A percentile compares a stretch with the other conserved stretches of the same genome.
Conservation (phyloP, 2,888 invertebrate genomes). For the Euplexia lucipara region DNA sequence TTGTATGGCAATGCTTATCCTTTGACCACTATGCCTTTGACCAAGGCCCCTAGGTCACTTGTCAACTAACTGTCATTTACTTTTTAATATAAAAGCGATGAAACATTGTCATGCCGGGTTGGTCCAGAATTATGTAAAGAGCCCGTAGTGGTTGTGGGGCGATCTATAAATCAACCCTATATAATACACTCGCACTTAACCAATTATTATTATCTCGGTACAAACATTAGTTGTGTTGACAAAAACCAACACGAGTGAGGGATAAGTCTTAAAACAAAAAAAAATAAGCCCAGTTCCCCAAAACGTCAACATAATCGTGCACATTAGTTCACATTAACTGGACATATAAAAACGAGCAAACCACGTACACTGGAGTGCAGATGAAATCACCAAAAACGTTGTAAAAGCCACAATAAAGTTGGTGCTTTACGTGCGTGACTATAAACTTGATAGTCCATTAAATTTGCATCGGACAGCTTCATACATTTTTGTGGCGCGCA, state of each 20-base stretch:
- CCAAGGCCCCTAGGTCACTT: too few species aligned
- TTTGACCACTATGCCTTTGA: too few species aligned
- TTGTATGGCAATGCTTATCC: too few species aligned
- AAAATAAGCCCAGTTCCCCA: conserved; percentile 48
- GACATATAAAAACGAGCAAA: conserved; percentile 58
- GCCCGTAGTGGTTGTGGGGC: too few species aligned
- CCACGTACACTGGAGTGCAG: conserved; percentile 48
- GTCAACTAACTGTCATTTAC: too few species aligned
- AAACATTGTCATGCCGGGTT: too few species aligned
- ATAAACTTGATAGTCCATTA: conserved; percentile 77
- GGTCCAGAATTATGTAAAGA: too few species aligned
- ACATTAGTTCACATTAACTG: conserved; percentile 63
- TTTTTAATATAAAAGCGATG: too few species aligned
- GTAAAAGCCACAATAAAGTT: conserved; percentile 69
- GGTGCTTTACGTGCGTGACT: conserved; percentile 72
- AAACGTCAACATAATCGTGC: conserved; percentile 59
- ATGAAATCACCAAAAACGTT: conserved; percentile 59
- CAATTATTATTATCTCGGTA: neutral
- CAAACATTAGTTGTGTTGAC: conserved; percentile 36
- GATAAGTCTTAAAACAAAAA: conserved; percentile 47
- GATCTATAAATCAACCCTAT: too few species aligned
- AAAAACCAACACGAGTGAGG: conserved; percentile 35
- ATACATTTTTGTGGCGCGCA: conserved; percentile 68
- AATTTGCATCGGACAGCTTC: conserved; percentile 76
- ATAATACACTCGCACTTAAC: too few species aligned